A percentile compares a stretch with the other conserved stretches of the same genome.
phyloP scores from a whole-genome alignment of 2,797 vertebrate species.

The Limosa lapponica region DNA sequence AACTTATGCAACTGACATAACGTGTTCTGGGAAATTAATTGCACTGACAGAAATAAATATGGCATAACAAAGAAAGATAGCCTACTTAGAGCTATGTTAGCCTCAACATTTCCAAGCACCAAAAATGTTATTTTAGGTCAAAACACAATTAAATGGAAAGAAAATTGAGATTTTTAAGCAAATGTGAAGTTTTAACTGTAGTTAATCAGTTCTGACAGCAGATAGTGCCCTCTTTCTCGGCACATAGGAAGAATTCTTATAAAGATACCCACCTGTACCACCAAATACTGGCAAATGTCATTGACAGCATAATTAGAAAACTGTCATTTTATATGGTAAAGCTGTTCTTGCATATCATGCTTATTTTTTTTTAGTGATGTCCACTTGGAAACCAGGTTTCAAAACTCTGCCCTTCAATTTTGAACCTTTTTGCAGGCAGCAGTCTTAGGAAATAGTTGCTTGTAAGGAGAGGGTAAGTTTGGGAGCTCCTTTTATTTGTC shows the following conservation, averaged over 20 bases:
- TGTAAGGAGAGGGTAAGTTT: not conserved
- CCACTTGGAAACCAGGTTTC: not conserved
- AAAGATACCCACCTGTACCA: not conserved
- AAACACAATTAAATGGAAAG: not conserved
- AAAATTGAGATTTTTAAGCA: not conserved
- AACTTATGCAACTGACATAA: not conserved
- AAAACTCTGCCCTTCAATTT: not conserved
- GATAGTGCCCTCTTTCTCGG: not conserved
- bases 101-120: not conserved
- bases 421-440: not conserved
- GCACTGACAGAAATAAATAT: not conserved
- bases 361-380: not conserved
- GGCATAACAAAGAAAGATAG: not conserved
- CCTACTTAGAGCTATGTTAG: not conserved
- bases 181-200: not conserved
- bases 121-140: not conserved
- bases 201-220: not conserved
- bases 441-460: not conserved
- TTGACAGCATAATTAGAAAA: not conserved
- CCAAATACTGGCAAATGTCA: not conserved
- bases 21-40: not conserved
- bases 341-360: not conserved
- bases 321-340: not conserved
- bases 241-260: not conserved
- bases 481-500: not conserved